Evolutionary conservation across 2,113 vertebrate genomes (phyloP), one percentile per base, ranked within the genome.

Genomic region (Cephalophus harveyi): DNA sequence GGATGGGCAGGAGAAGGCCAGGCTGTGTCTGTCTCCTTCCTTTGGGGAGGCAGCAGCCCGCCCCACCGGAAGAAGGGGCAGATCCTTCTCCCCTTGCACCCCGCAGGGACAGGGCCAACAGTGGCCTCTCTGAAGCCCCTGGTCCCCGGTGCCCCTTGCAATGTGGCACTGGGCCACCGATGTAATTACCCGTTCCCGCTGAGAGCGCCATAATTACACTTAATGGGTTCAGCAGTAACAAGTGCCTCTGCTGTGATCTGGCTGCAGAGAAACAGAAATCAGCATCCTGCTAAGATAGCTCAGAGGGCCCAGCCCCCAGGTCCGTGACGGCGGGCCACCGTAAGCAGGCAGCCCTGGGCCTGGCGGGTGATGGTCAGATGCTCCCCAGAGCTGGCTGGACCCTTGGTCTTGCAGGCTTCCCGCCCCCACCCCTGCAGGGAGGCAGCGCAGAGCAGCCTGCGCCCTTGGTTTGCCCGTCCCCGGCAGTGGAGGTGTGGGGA

Each of bases 201-300:
- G 62, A 82, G 84, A 15, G 91, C 7, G 23, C 83, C 40, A 6
- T 97, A 95, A 97, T 96, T 85, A 96, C 55, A 78, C 93, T 89
- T 94, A 95, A 97, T 95, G 86, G 96, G 93, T 67, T 93, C 85
- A 64, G 91, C 48, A 14, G 88, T 97, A 91, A 97, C 96, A 90
- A 92, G 96, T 15, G 79, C 55, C 78, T 96, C 43, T 54, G 88
- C 81, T 21, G 19, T 85, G 93, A 94, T 81, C 87, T 21, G 30
- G 74, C 89, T 89, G 91, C 5, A 13, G 97, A 92, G 88, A 96
- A 96, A 43, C 84, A 71, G 86, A 74, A 79, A 87, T 57, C 86
- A 92, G 89, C 78, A 46, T 95, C 95, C 94, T 1, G 33, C 94
- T 48, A 78, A 17, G 40, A 71, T 43, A 14, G 89, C 48, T 2